A percentile compares a stretch with the other conserved stretches of the same genome.
phyloP scores from a whole-genome alignment of 2,113 vertebrate species.

The Agelaius phoeniceus region DNA sequence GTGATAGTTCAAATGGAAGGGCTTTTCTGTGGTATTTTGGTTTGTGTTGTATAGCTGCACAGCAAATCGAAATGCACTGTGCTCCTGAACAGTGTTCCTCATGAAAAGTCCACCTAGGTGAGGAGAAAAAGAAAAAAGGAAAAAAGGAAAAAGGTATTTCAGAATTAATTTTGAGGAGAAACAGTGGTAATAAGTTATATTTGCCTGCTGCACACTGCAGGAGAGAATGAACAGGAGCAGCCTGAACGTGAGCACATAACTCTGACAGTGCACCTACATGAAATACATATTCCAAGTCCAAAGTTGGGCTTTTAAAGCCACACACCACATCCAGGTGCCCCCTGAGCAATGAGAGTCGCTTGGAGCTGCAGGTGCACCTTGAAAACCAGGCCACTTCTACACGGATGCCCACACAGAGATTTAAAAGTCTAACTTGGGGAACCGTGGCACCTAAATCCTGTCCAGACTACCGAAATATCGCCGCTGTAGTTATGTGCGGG shows the following conservation, averaged over 20 bases:
- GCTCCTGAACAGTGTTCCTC: slow-evolving; percentile 98
- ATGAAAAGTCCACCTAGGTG: slow-evolving; percentile 95
- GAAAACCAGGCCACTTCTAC: not conserved
- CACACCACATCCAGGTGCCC: not conserved
- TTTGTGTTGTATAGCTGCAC: slow-evolving; percentile 99
- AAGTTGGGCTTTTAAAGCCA: not conserved
- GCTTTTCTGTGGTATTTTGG: slow-evolving; percentile 98
- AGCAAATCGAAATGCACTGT: slow-evolving; percentile 98
- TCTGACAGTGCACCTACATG: not conserved
- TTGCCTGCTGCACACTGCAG: not conserved
- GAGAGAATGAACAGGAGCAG: not conserved
- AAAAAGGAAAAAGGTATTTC: not conserved
- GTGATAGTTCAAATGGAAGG: slow-evolving; percentile 98
- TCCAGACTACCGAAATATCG: not conserved
- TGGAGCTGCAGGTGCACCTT: not conserved
- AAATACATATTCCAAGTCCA: not conserved
- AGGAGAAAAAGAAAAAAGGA: not conserved
- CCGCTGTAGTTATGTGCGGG: not conserved
- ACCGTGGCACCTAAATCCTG: not conserved
- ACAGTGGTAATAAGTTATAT: not conserved
- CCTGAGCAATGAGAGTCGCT: not conserved
- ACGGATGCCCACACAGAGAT: not conserved
- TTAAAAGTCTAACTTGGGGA: not conserved
- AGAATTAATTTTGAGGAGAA: not conserved
- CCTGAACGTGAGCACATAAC: not conserved